phyloP scores from a whole-genome alignment of 2,797 vertebrate genomes.

The Cryptoprocta ferox region DNA sequence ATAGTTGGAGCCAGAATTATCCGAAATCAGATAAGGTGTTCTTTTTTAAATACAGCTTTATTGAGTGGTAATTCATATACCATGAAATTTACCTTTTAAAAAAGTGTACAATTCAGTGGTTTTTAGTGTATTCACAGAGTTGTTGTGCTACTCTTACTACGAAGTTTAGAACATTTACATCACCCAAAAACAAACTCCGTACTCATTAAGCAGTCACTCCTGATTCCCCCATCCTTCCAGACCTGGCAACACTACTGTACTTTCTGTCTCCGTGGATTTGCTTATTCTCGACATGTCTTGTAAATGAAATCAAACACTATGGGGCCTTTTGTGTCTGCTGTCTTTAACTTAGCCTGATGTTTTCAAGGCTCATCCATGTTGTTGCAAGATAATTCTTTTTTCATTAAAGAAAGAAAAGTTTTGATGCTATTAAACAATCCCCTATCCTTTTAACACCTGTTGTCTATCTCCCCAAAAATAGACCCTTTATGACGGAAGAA shows the following conservation, averaged over 20 bases:
- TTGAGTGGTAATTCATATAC: not conserved
- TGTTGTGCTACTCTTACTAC: not conserved
- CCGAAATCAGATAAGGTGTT: not conserved
- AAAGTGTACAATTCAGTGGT: not conserved
- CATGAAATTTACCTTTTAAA: not conserved
- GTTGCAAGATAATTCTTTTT: conserved; percentile 23
- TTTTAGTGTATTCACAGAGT: not conserved
- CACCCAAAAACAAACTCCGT: not conserved
- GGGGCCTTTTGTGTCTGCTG: not conserved
- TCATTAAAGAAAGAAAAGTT: not conserved
- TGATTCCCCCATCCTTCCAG: not conserved
- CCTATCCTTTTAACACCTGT: not conserved
- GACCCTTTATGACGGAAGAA: not conserved
- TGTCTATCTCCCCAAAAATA: not conserved
- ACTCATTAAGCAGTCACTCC: not conserved
- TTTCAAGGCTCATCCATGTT: not conserved
- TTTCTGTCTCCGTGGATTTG: not conserved
- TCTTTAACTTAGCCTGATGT: not conserved
- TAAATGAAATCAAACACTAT: not conserved
- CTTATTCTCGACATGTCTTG: not conserved
- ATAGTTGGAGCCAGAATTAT: not conserved
- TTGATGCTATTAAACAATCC: not conserved
- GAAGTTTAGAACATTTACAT: not conserved
- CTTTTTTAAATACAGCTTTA: not conserved
- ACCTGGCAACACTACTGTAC: not conserved